Percentiles rank a stretch among this genome's conserved stretches.
These are phyloP conservation scores for Lynx canadensis DNA, from an alignment of 2,113 vertebrate genomes.

Conservation along the genomic window DNA sequence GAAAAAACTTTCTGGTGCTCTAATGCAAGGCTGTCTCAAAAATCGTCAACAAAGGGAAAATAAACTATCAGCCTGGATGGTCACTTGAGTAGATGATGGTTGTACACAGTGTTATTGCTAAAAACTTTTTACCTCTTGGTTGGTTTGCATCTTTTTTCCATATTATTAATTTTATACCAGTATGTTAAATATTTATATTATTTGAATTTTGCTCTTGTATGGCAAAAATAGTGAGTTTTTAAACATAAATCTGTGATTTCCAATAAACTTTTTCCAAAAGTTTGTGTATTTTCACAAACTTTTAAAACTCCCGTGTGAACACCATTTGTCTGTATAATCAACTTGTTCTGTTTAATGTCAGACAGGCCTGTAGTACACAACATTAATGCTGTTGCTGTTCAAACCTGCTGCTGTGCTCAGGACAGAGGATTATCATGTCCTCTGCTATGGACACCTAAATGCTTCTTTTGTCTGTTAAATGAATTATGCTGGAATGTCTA, in stretches of 20 bases:
- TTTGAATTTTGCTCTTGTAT: conserved; percentile 82
- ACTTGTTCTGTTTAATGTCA: neutral
- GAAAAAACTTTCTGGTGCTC: conserved; percentile 76
- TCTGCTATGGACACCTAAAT: neutral
- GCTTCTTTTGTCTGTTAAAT: neutral
- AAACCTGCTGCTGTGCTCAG: neutral
- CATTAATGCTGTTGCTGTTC: neutral
- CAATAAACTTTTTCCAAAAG: conserved; percentile 81
- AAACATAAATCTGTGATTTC: conserved; percentile 82
- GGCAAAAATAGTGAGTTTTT: conserved; percentile 78
- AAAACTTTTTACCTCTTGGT: conserved; percentile 82
- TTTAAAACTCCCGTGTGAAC: conserved; percentile 26
- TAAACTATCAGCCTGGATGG: conserved; percentile 72
- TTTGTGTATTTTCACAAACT: conserved; percentile 63
- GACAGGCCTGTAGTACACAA: neutral
- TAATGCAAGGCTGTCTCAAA: conserved; percentile 76
- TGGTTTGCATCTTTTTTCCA: conserved; percentile 83
- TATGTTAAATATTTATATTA: conserved; percentile 87
- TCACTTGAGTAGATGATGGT: conserved; percentile 73
- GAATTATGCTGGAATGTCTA: neutral
- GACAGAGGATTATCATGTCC: neutral
- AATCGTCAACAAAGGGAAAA: conserved; percentile 74
- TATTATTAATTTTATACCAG: conserved; percentile 86
- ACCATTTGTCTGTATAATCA: neutral
- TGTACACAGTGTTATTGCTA: conserved; percentile 83